phyloP scores from a whole-genome alignment of 2,797 vertebrate species.

The Enteromius paludinosus region DNA sequence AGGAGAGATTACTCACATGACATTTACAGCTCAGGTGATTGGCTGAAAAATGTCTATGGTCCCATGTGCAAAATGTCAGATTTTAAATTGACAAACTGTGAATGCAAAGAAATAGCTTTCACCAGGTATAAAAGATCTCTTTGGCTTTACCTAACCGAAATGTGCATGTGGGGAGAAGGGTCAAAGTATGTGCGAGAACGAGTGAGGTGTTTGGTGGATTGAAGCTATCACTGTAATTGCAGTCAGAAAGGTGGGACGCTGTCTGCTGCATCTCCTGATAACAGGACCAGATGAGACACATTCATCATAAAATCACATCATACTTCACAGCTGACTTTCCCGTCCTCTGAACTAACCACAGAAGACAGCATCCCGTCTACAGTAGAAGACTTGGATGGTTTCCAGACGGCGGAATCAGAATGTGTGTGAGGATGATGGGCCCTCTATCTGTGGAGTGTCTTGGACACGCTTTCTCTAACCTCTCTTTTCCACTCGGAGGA shows the following conservation, averaged over 20 bases:
- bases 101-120: background rate
- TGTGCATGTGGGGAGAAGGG: constrained; percentile 44
- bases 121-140: constrained; percentile 3
- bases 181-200: constrained; percentile 17
- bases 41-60: background rate
- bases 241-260: constrained; percentile 48
- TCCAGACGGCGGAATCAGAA: constrained; percentile 17
- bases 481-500: constrained; percentile 18
- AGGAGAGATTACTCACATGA: background rate
- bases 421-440: constrained; percentile 36
- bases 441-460: constrained; percentile 32
- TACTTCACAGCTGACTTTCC: constrained; percentile 33
- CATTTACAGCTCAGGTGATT: constrained; percentile 3
- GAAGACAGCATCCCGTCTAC: constrained; percentile 38
- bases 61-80: background rate
- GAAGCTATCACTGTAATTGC: constrained; percentile 61
- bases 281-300: constrained; percentile 24
- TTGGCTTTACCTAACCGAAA: constrained; percentile 29
- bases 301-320: constrained; percentile 39
- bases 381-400: constrained; percentile 19
- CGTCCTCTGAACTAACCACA: constrained; percentile 30
- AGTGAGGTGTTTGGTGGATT: constrained; percentile 17
- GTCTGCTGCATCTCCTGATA: constrained; percentile 49
- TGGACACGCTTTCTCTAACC: constrained; percentile 22
- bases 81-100: background rate